phyloP scores from a whole-genome alignment of 30 jellyfish, hydroid and myxozoan species.

The Nemopilema nomurai region DNA sequence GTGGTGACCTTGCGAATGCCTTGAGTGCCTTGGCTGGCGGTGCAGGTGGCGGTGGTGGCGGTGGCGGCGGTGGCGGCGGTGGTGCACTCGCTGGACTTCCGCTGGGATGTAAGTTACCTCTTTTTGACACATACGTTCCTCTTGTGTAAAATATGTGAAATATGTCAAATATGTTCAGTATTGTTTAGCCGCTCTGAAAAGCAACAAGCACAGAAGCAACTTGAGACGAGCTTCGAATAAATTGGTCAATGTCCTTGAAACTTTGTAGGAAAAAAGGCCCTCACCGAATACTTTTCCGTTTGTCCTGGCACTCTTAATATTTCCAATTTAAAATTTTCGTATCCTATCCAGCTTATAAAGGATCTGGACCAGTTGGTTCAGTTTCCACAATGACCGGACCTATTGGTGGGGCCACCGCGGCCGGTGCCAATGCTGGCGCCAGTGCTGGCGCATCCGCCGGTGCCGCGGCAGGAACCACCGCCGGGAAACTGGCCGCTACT shows the following conservation, averaged over 20 bases:
- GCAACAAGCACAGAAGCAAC: no score
- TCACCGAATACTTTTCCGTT: no score
- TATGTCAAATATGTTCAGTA: no score
- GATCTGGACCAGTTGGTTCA: constrained; percentile 91
- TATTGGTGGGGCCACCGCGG: constrained; percentile 50
- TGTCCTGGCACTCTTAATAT: no score
- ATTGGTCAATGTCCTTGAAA: no score
- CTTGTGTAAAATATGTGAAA: no score
- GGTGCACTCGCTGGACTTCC: constrained; percentile 72
- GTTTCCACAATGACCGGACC: constrained; percentile 91
- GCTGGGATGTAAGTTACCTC: constrained; percentile 53
- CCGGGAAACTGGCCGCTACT: constrained; percentile 33
- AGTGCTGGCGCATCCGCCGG: constrained; percentile 62
- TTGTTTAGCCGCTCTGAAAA: no score
- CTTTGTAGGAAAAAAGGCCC: no score
- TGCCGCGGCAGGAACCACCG: constrained; percentile 52
- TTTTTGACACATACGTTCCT: neutral
- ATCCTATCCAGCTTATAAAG: constrained; percentile 70
- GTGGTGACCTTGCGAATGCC: constrained; percentile 74
- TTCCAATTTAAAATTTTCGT: no score
- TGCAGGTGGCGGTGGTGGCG: constrained; percentile 70
- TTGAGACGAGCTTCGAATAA: no score
- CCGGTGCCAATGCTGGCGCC: constrained; percentile 53
- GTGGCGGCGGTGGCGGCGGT: constrained; percentile 90
- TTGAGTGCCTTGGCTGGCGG: constrained; percentile 76